These are phyloP conservation scores for Climacteris rufus DNA, from an alignment of 2,113 vertebrate genomes.

Conservation along the genomic window DNA sequence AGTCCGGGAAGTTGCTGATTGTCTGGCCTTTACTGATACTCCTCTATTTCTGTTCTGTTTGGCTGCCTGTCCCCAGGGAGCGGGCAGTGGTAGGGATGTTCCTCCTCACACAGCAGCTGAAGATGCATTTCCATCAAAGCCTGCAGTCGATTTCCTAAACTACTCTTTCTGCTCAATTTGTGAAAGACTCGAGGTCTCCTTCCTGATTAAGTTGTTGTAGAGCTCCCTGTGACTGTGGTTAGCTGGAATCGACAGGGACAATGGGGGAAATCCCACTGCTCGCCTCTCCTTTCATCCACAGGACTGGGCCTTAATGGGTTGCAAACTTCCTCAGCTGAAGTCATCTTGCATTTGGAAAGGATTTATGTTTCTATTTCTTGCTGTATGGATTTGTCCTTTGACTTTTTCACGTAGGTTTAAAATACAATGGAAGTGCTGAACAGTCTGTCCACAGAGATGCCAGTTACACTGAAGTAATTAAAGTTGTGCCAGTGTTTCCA, in stretches of 20 bases:
- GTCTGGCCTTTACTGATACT: neutral
- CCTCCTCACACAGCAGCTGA: neutral
- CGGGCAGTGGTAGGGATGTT: neutral
- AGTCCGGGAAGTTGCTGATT: neutral
- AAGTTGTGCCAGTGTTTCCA: slow-evolving; percentile 34
- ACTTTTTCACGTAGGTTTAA: slow-evolving; percentile 12
- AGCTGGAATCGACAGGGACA: neutral
- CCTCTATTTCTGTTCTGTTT: neutral
- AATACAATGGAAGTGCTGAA: slow-evolving; percentile 10
- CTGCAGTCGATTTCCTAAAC: neutral
- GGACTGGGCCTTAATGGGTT: neutral
- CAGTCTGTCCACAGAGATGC: neutral
- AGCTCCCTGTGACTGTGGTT: neutral
- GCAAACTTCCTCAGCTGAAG: neutral
- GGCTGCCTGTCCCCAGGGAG: neutral
- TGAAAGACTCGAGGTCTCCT: neutral
- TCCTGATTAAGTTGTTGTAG: neutral
- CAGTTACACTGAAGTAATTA: slow-evolving; percentile 10
- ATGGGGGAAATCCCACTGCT: neutral
- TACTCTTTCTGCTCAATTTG: neutral
- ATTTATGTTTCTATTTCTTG: slow-evolving; percentile 45
- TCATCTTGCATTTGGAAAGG: neutral
- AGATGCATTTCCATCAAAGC: neutral
- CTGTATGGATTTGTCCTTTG: slow-evolving; percentile 18
- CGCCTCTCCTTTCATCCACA: neutral